Evolutionary conservation across 2,797 vertebrate species (phyloP), one percentile per base, ranked within the genome.

Genomic region (Anas acuta): DNA sequence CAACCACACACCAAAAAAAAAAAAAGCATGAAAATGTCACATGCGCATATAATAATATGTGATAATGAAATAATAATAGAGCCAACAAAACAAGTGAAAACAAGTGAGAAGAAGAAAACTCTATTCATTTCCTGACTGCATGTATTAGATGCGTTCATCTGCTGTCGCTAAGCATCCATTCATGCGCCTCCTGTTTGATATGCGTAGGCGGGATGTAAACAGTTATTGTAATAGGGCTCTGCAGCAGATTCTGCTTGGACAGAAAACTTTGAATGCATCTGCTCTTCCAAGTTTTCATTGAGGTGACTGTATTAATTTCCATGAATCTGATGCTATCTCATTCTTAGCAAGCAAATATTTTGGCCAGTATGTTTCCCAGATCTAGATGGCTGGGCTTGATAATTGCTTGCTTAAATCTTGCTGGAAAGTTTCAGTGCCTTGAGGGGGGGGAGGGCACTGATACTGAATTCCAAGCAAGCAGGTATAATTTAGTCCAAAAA

Each of bases 261-360:
- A 89, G 80, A 87, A 89, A 88, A 90, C 81, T 91, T 70, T 21
- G 73, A 80, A 78, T 66, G 25, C 79, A 80, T 95, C 90, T 93
- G 54, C 41, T 89, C 69, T 67, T 90, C 65, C 37, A 62, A 84
- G 43, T 94, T 90, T 91, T 90, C 89, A 96, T 94, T 90, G 90
- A 87, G 82, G 76, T 87, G 87, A 76, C 87, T 86, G 53, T 80
- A 92, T 89, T 96, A 33, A 95, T 97, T 94, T 97, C 95, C 88
- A 92, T 64, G 49, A 66, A 74, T 71, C 62, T 47, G 84, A 93
- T 89, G 78, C 75, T 82, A 90, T 95, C 94, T 93, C 47, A 15
- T 84, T 82, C 58, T 80, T 83, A 76, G 82, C 84, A 93, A 88
- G 66, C 30, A 90, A 85, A 71, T 86, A 81, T 92, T 96, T 97